Evolutionary conservation across 2,888 invertebrate species (phyloP), one percentile per base, ranked within the genome.

Genomic region (Aphidoletes aphidimyza): DNA sequence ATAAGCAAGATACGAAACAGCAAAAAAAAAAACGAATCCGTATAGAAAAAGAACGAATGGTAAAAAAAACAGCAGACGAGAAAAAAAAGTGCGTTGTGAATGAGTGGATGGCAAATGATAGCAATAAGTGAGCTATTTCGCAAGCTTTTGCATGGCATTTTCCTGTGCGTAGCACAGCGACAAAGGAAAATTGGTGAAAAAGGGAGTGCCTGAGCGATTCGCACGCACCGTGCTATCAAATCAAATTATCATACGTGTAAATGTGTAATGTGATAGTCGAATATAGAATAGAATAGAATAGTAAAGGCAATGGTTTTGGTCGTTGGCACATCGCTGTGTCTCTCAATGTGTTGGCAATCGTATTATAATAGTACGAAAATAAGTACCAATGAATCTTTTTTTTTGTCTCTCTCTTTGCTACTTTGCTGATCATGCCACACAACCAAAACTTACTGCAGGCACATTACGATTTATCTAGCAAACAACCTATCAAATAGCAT

Each of bases 221-320:
- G 69, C 69, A 69, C 69, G 69, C 69, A 69, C 69, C 69, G 69
- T 69, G 69, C 69, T 69, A 69, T 69, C 69, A 69, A 69, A 69
- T 69, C 69, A 69, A 69, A 69, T 69, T 69, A 69, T 69, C 69
- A 69, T 69, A 69, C 69, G 69, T 69, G 69, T 69, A 69, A 69
- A 69, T 69, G 69, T 69, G 69, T 69, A 69, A 69, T 69, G 69
- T 30, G 69, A 69, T 69, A 69, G 69, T 30, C 69, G 69, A 69
- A 39, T 39, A n/a, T n/a, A 39, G 39, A 54, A 69, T 30, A 69
- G 69, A 69, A 69, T 69, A 69, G 69, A 30, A 69, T 69, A 30
- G 69, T 30, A 69, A 30, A 30, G 69, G 69, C 69, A 69, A 30
- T 69, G 69, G 69, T 69, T 69, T 69, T 11, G 69, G 54, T 54